Evolutionary conservation across 2,888 invertebrate species (phyloP).

Genomic region (Drosophila gaucha): DNA sequence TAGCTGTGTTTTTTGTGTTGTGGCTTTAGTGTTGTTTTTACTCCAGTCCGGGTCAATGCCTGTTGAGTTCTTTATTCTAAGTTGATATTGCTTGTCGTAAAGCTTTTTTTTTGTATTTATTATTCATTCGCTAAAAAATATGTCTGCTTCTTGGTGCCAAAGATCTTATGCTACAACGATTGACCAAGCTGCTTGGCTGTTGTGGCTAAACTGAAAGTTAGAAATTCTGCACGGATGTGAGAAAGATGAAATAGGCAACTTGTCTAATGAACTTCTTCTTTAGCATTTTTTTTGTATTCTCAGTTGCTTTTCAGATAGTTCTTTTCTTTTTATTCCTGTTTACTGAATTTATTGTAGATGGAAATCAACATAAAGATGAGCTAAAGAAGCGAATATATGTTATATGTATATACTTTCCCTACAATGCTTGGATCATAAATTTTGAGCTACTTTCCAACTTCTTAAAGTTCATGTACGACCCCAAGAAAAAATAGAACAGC

Average conservation of each 20-base stretch:
- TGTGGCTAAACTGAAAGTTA: constrained; percentile 46
- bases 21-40: constrained; percentile 15
- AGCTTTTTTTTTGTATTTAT: constrained; percentile 14
- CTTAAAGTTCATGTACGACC: not conserved
- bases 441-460: no score
- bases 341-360: not conserved
- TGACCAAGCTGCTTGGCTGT: constrained; percentile 50
- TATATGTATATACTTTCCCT: no score
- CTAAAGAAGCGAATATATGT: not conserved
- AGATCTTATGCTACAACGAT: constrained; percentile 4
- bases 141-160: constrained; percentile 13
- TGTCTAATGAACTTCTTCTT: not conserved
- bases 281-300: not conserved
- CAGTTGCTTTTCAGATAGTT: not conserved
- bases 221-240: constrained; percentile 12
- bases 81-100: no score
- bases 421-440: no score
- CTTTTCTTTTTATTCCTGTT: not conserved
- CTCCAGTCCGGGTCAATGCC: constrained; percentile 54
- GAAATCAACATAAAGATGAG: no score
- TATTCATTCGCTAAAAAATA: constrained; percentile 16
- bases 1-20: constrained; percentile 11
- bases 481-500: not conserved
- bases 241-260: constrained; percentile 16
- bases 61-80: constrained; percentile 2